A percentile compares a stretch with the other conserved stretches of the same genome.
These are phyloP conservation scores for Crocodylus rhombifer DNA, from an alignment of 2,797 vertebrate genomes.

Conservation along the genomic window DNA sequence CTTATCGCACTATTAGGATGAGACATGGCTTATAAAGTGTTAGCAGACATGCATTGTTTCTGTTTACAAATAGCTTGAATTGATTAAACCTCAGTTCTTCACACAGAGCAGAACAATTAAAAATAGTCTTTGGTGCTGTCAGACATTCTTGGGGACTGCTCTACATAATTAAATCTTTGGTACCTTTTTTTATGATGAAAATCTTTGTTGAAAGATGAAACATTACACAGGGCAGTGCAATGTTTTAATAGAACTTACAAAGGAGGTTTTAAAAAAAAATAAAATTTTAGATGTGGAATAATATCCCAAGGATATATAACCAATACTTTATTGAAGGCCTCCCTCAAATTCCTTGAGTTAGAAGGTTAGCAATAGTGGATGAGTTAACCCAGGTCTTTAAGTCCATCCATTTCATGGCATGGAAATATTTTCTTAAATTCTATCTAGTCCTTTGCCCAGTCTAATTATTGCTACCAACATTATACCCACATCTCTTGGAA, in stretches of 20 bases:
- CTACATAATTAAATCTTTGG: slow-evolving; percentile 13
- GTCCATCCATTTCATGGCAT: too few species aligned
- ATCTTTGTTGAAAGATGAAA: background rate
- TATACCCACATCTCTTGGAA: too few species aligned
- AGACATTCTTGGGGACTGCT: slow-evolving; percentile 11
- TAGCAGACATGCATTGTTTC: slow-evolving; percentile 62
- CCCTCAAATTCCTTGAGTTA: too few species aligned
- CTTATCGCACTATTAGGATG: slow-evolving; percentile 65
- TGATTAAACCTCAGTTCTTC: slow-evolving; percentile 38
- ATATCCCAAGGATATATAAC: too few species aligned
- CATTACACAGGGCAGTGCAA: background rate
- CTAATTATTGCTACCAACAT: too few species aligned
- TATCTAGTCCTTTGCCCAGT: too few species aligned
- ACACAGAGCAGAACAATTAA: background rate
- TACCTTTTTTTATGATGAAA: background rate
- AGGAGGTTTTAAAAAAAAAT: background rate
- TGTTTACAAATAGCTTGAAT: slow-evolving; percentile 66
- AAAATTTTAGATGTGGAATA: too few species aligned
- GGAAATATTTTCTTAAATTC: too few species aligned
- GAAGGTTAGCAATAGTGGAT: too few species aligned
- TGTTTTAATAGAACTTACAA: background rate
- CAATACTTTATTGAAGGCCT: too few species aligned
- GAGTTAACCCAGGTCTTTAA: too few species aligned
- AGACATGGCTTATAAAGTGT: slow-evolving; percentile 67
- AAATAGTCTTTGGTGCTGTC: slow-evolving; percentile 31